phyloP scores from a whole-genome alignment of 2,113 vertebrate species.

The Ivindomyrus marchei region DNA sequence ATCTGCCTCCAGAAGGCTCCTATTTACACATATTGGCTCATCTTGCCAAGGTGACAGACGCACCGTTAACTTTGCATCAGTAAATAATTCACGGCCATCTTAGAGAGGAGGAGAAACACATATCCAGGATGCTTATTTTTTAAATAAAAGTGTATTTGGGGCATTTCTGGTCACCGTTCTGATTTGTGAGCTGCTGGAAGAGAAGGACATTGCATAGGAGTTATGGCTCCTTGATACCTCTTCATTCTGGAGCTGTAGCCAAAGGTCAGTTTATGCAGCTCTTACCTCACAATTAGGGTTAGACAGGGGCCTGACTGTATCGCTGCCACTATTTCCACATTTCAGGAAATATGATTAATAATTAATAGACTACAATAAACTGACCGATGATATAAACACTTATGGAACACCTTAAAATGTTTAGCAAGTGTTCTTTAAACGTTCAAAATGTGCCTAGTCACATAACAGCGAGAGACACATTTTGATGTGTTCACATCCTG shows the following conservation, averaged over 20 bases:
- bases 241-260: neutral
- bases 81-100: neutral
- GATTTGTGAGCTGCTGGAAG: constrained; percentile 5
- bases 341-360: neutral
- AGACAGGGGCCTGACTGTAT: neutral
- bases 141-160: constrained; percentile 18
- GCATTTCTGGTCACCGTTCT: neutral
- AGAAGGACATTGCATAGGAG: neutral
- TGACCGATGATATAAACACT: neutral
- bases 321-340: neutral
- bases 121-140: neutral
- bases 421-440: neutral
- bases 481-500: neutral
- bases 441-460: constrained; percentile 4
- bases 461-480: neutral
- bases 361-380: neutral
- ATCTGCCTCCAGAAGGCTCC: neutral
- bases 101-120: neutral
- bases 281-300: neutral
- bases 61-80: neutral
- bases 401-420: neutral
- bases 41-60: neutral
- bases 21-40: neutral
- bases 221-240: neutral
- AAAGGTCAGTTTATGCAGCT: neutral